These are phyloP conservation scores for Anolis carolinensis DNA, from an alignment of 2,113 vertebrate species.

Conservation along the genomic window DNA sequence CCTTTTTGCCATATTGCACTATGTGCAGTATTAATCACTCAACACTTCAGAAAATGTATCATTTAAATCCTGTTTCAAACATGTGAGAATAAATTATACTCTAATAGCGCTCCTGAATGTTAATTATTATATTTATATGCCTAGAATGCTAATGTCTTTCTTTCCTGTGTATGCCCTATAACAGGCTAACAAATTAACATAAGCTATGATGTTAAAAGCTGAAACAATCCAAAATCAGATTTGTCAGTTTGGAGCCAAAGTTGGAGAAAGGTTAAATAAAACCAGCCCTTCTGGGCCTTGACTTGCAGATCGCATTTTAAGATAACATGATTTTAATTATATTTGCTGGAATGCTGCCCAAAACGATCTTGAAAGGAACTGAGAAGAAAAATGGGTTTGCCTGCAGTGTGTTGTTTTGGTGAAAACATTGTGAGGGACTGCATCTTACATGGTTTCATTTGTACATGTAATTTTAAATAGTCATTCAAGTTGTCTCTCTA, in stretches of 20 bases:
- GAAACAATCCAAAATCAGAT: neutral
- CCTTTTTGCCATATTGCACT: constrained; percentile 27
- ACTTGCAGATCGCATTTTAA: constrained; percentile 57
- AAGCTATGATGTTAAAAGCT: constrained; percentile 42
- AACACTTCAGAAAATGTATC: constrained; percentile 13
- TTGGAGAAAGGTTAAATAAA: constrained; percentile 50
- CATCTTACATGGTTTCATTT: neutral
- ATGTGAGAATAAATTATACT: constrained; percentile 20
- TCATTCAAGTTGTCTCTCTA: neutral
- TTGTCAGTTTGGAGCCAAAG: constrained; percentile 23
- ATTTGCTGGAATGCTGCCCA: constrained; percentile 52
- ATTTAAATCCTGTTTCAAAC: constrained; percentile 39
- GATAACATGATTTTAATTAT: constrained; percentile 66
- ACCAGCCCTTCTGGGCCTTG: constrained; percentile 19
- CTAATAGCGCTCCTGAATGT: constrained; percentile 36
- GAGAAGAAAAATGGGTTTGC: constrained; percentile 8
- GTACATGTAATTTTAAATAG: neutral
- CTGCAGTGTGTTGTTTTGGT: constrained; percentile 42
- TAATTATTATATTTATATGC: constrained; percentile 36
- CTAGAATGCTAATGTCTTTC: constrained; percentile 21
- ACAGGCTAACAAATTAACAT: constrained; percentile 30
- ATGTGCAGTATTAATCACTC: constrained; percentile 28
- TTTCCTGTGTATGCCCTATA: neutral
- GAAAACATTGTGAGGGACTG: neutral
- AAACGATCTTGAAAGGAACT: constrained; percentile 36